Evolutionary conservation across 2,113 vertebrate genomes (phyloP).

Genomic region (Galeopterus variegatus): DNA sequence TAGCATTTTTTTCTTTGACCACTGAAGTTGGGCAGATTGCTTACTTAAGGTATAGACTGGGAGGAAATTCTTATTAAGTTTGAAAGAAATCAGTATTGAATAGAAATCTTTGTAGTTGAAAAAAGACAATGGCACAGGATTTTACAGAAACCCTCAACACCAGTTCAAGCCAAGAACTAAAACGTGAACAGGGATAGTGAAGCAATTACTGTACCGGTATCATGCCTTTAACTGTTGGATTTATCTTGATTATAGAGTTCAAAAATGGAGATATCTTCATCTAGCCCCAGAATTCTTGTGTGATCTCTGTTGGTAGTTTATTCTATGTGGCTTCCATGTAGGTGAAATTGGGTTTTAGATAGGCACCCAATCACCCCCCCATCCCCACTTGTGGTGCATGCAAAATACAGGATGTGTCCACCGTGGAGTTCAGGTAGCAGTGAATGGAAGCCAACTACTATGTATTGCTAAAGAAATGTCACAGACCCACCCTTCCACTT

Average conservation of each 20-base stretch:
- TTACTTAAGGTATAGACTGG: constrained; percentile 3
- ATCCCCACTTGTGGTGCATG: neutral
- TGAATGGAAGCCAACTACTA: neutral
- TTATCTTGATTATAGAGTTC: neutral
- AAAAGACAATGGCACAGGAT: constrained; percentile 2
- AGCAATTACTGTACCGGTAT: neutral
- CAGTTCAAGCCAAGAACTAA: neutral
- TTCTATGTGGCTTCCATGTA: neutral
- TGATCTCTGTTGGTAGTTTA: neutral
- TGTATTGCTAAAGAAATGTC: neutral
- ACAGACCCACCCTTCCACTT: neutral
- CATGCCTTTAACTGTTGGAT: neutral
- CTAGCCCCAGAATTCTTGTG: neutral
- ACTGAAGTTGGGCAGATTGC: neutral
- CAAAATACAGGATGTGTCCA: neutral
- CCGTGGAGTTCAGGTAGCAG: neutral
- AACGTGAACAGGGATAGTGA: neutral
- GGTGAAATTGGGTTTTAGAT: neutral
- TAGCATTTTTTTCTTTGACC: constrained; percentile 15
- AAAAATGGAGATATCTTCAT: neutral
- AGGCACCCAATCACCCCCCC: neutral
- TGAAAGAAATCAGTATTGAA: constrained; percentile 3
- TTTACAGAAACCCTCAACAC: constrained; percentile 36
- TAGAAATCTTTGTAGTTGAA: constrained; percentile 47
- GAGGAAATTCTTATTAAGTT: constrained; percentile 7